Evolutionary conservation across 64 coral and sea anemone species (phyloP), one percentile per base, ranked within the genome.

Genomic region (Cladopsammia gracilis): DNA sequence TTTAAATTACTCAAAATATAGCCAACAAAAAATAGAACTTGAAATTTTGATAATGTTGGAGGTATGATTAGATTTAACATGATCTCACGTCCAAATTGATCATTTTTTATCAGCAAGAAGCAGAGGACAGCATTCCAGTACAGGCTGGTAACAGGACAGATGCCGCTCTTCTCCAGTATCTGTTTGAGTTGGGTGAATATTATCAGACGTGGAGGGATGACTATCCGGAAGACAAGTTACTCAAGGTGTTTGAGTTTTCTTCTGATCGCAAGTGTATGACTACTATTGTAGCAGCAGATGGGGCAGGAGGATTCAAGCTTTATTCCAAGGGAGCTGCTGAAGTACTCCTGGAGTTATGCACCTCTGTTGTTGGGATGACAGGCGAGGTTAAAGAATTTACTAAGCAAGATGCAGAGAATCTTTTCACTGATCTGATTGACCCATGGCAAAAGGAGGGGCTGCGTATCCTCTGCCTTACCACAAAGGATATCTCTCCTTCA

Each of bases 291-390:
- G 67, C 56, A 64, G 88, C 56, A 64, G 88, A 64, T 66, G 82
- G 90, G 26, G 72, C 88, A 22, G 96, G 83, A n/a, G 26, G 65
- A 2, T 79, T 79, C 83, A 87, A 53, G 26, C 44, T 97, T 4
- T 94, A 94, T 78, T 90, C 92, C 13, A 97, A 97, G 65, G 96
- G 96, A 65, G 96, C 92, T 18, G 76, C 48, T 10, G 96, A 97
- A 34, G 84, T 87, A 43, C 58, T 97, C 23, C 74, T 97, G 13
- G 20, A 76, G 78, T 49, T 75, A 3, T 97, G 96, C 73, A 91
- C 46, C 23, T 85, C 82, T 16, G 19, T 75, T 14, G 62, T 82
- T 65, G 48, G 44, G 20, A 75, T 19, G 48, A 50, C 72, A 66
- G 91, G 91, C 4, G 71, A 93, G 54, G 73, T 76, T 14, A 86